A percentile compares a stretch with the other conserved stretches of the same genome.
Conservation (phyloP, 2,888 invertebrate genomes). For the Drosophila atripex region DNA sequence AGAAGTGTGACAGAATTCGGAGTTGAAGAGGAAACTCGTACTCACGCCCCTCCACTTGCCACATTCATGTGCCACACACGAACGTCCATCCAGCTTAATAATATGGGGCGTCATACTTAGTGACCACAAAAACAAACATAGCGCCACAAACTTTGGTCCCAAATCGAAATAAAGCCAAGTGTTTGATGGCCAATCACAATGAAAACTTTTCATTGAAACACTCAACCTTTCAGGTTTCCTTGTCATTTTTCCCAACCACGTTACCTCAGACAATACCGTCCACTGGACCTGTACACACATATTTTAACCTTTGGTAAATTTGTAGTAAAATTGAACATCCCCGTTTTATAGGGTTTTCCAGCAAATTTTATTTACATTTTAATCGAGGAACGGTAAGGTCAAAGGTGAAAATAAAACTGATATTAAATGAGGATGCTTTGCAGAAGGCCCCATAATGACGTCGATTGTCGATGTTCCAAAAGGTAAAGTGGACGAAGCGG, state of each 20-base stretch:
- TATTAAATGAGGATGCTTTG: not conserved
- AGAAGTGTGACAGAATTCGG: constrained; percentile 77
- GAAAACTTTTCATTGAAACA: not conserved
- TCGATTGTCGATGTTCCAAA: constrained; percentile 57
- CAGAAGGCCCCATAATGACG: constrained; percentile 42
- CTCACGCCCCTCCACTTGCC: constrained; percentile 67
- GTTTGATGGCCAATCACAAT: not conserved
- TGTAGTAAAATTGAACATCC: constrained; percentile 6
- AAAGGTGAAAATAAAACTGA: not conserved
- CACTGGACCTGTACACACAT: not conserved
- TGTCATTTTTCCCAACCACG: not conserved
- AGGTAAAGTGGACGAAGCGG: constrained; percentile 13
- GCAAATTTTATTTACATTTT: not conserved
- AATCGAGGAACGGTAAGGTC: not conserved
- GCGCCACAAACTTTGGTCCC: constrained; percentile 9
- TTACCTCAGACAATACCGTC: constrained; percentile 2
- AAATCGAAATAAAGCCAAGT: constrained; percentile 6
- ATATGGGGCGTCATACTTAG: constrained; percentile 16
- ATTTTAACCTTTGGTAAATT: constrained; percentile 28
- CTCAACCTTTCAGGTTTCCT: not conserved
- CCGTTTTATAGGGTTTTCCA: not conserved
- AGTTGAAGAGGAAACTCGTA: constrained; percentile 73
- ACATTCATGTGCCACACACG: constrained; percentile 40
- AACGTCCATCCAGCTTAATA: constrained; percentile 24
- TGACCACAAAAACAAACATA: constrained; percentile 22